Conservation (phyloP, 2,797 vertebrate genomes). For the Poeciliopsis turneri region DNA sequence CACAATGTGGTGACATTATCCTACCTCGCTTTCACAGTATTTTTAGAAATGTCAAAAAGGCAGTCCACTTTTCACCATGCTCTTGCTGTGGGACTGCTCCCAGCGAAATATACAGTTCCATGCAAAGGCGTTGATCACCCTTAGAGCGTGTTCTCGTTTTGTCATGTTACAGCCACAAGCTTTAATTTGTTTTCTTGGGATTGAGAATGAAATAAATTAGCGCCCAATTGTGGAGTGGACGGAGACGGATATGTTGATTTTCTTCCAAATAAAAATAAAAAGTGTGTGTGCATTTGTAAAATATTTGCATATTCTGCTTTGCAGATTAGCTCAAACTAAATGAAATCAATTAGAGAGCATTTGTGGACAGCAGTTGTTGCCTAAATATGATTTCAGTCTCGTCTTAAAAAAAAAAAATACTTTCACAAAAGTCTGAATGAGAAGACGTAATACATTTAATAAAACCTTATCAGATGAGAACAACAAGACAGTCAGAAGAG, state of each 20-base stretch:
- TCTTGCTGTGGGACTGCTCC: neutral
- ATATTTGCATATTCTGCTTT: neutral
- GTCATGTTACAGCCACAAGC: neutral
- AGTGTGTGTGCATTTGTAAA: neutral
- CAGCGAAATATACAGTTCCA: neutral
- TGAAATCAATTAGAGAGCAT: neutral
- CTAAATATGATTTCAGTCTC: neutral
- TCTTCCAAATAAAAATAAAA: neutral
- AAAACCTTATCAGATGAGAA: neutral
- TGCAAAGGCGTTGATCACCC: neutral
- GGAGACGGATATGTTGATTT: neutral
- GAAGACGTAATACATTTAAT: neutral
- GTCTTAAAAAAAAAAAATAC: neutral
- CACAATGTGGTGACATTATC: conserved; percentile 15
- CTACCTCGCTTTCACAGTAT: neutral
- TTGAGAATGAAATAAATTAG: neutral
- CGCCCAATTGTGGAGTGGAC: neutral
- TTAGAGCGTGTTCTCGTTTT: neutral
- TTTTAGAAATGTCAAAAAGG: conserved; percentile 10
- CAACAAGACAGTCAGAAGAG: neutral
- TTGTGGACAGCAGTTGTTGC: neutral
- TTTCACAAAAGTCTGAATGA: neutral
- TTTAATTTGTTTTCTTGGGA: neutral
- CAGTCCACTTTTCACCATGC: conserved; percentile 4
- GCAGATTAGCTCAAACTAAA: neutral